These are phyloP conservation scores for Microctenopoma lineatum DNA, from an alignment of 2,797 vertebrate genomes.

Conservation along the genomic window DNA sequence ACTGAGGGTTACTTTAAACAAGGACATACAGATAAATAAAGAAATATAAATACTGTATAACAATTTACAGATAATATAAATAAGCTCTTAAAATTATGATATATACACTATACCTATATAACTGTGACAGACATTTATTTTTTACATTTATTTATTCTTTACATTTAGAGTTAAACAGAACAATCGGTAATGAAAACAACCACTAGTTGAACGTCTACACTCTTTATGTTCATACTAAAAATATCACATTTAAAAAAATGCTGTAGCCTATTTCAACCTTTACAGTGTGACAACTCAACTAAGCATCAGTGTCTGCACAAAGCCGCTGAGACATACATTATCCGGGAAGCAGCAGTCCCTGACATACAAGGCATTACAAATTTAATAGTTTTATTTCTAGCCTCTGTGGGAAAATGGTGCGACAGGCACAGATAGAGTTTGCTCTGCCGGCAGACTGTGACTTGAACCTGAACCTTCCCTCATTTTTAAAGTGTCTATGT, in stretches of 20 bases:
- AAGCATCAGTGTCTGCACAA: constrained; percentile 25
- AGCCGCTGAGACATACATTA: constrained; percentile 14
- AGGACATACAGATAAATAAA: too few species aligned
- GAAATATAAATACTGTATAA: too few species aligned
- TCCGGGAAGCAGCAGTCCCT: constrained; percentile 7
- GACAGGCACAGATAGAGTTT: too few species aligned
- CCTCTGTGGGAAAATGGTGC: not conserved
- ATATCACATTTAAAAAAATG: constrained; percentile 2
- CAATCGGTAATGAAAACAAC: constrained; percentile 1
- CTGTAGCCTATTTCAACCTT: constrained; percentile 3
- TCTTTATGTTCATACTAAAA: not conserved
- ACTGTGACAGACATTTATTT: too few species aligned
- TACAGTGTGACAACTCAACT: constrained; percentile 11
- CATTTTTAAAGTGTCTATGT: not conserved
- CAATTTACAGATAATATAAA: not conserved
- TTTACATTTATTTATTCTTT: too few species aligned
- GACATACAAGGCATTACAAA: constrained; percentile 30
- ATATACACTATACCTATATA: not conserved
- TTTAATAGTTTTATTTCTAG: not conserved
- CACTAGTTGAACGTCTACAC: not conserved
- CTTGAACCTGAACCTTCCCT: not conserved
- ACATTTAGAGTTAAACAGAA: not conserved
- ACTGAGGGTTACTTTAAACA: too few species aligned
- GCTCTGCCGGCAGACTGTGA: not conserved
- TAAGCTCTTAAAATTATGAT: not conserved